Conservation (phyloP, 2,888 invertebrate genomes). For the Ganaspis brasiliensis region DNA sequence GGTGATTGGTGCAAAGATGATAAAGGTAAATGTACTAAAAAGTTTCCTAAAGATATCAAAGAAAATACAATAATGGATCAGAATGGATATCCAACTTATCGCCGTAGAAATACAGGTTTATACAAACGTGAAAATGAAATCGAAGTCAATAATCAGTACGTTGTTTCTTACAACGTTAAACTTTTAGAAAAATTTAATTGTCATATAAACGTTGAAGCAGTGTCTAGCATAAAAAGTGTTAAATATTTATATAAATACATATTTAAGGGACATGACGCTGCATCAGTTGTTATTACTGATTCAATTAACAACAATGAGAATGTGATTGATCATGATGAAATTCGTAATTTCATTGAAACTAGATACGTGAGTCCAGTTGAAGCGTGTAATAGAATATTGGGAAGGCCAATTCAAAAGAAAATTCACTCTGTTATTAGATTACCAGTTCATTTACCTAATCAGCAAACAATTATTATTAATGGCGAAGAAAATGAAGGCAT, state of each 20-base stretch:
- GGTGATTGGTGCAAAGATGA: conserved; percentile 60
- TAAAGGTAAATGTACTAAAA: conserved; percentile 61
- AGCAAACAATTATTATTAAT: no score
- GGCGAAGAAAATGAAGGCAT: no score
- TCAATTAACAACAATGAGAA: conserved; percentile 14
- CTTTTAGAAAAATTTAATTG: conserved; percentile 62
- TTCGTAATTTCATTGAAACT: conserved; percentile 56
- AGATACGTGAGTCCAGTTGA: no score
- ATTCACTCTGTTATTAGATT: no score
- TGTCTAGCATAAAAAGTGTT: conserved; percentile 64
- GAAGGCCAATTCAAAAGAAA: conserved; percentile 58
- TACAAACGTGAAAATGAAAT: conserved; percentile 49
- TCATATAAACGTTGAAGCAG: conserved; percentile 71
- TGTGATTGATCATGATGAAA: conserved; percentile 58
- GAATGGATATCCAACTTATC: conserved; percentile 68
- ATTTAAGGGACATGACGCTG: no score
- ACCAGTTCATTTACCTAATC: no score
- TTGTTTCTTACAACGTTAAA: conserved; percentile 68
- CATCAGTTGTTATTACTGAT: conserved; percentile 53
- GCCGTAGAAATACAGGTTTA: conserved; percentile 60
- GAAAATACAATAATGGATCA: conserved; percentile 60
- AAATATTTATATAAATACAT: conserved; percentile 70
- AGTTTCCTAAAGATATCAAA: conserved; percentile 66
- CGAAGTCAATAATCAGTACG: conserved; percentile 70
- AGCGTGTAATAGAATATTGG: conserved; percentile 56